A percentile compares a stretch with the other conserved stretches of the same genome.
These are phyloP conservation scores for Brachionus manjavacas DNA, from an alignment of 1,140 invertebrate genomes.

Conservation along the genomic window DNA sequence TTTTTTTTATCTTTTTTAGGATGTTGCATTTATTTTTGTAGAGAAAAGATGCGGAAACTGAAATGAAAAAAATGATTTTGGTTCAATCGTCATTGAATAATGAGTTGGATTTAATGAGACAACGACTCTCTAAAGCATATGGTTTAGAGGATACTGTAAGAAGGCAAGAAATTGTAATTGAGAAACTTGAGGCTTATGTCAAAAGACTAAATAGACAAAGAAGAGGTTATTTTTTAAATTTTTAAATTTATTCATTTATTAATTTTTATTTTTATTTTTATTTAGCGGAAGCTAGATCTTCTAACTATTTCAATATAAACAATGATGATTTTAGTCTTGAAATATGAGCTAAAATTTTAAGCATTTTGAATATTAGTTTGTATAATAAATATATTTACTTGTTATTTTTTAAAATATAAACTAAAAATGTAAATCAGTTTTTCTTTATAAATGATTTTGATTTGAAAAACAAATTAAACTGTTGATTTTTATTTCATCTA, in stretches of 20 bases:
- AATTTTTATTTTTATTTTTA: neutral
- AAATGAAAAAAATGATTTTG: neutral
- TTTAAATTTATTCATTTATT: neutral
- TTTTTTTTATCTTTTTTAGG: neutral
- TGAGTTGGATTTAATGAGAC: constrained; percentile 11
- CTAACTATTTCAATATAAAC: neutral
- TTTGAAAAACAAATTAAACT: neutral
- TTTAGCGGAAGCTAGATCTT: neutral
- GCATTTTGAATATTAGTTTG: neutral
- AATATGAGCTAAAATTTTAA: neutral
- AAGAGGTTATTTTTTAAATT: neutral
- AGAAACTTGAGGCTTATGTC: constrained; percentile 9
- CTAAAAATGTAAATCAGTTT: neutral
- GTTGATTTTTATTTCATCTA: no score
- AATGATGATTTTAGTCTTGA: constrained; percentile 2
- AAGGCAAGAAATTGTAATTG: constrained; percentile 40
- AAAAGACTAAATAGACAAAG: neutral
- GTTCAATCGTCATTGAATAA: neutral
- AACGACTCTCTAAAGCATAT: neutral
- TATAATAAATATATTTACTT: neutral
- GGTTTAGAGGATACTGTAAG: constrained; percentile 40
- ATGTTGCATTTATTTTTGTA: neutral
- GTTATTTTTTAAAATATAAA: neutral
- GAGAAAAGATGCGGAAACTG: constrained; percentile 3
- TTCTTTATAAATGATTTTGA: neutral